Percentiles rank a stretch among this genome's conserved stretches.
Conservation (phyloP, 2,888 invertebrate species). For the Lepidonotus clava region DNA sequence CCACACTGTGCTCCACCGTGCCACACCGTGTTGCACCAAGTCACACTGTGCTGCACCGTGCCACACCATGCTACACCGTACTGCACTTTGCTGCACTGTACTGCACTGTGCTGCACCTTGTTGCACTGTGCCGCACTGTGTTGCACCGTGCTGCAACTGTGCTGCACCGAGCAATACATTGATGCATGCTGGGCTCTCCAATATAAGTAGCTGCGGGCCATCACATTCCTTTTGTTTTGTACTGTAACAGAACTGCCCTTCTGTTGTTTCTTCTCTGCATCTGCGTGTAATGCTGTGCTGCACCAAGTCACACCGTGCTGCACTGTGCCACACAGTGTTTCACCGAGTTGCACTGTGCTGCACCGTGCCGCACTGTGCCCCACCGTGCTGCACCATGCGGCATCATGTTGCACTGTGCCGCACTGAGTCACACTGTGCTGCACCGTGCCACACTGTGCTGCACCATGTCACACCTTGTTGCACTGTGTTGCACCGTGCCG, state of each 20-base stretch:
- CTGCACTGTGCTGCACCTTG: neutral
- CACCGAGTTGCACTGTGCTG: neutral
- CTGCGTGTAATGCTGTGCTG: neutral
- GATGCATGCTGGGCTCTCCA: neutral
- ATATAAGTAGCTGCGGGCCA: neutral
- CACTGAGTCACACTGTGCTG: neutral
- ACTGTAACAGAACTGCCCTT: neutral
- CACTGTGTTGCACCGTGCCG: neutral
- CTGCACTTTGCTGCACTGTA: conserved; percentile 7
- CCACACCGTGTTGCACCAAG: neutral
- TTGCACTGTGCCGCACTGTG: conserved; percentile 1
- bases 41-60: neutral
- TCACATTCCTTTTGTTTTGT: neutral
- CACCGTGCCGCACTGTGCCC: neutral
- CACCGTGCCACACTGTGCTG: conserved; percentile 10
- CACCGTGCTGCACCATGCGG: neutral
- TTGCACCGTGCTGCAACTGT: neutral
- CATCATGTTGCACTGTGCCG: neutral
- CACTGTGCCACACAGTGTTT: neutral
- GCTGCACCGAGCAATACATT: neutral
- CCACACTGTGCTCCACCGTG: neutral
- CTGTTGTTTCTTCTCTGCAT: neutral
- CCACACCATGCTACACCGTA: neutral
- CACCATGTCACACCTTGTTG: neutral
- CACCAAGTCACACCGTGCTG: neutral